Base-by-base conservation (phyloP, 2,113 vertebrate genomes). In the Proteles cristata region DNA sequence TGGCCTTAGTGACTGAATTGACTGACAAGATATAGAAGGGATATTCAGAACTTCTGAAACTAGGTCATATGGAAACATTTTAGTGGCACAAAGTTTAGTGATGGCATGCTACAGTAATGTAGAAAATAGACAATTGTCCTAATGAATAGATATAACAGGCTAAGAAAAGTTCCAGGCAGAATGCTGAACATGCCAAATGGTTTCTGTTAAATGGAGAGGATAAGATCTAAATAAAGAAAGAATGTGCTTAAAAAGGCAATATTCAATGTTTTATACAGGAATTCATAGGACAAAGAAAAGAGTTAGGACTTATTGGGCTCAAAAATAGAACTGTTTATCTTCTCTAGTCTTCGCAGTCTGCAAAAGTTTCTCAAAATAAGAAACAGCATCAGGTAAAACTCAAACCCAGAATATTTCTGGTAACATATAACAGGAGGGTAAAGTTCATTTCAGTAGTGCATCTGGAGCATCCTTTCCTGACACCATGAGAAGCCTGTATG, bases 291-390 rank as follows among this genome's bases (percentile, higher is more conserved):
- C 45, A 92, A 93, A 63, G 7, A 95, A 55, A 61, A 87, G 28
- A 88, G 28, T n/a, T 76, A 82, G 35, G 21, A 61, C 1, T 93
- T 65, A 43, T 0, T 79, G 12, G 26, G 31, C 45, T 93, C 45
- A 93, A 82, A 93, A 97, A 74, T 33, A 88, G 71, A 85, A 88
- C n/a, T 45, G 4, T 88, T 92, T 92, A 88, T 95, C 69, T 84
- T 61, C 26, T 25, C 25, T 5, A 61, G 2, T 91, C 87, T 95
- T 93, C 53, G 14, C 3, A 93, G 58, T 10, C 3, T 90, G 43
- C 35, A 53, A 77, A 69, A 0, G 26, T 90, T 91, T 96, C 86
- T 93, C 66, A 93, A 95, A 97, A 89, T 26, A 66, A 92, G 50
- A 76, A 86, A 85, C 7, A 25, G 15, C 71, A 17, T 86, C n/a